A percentile compares a stretch with the other conserved stretches of the same genome.
phyloP scores from a whole-genome alignment of 2,113 vertebrate species.

The Eubucco bourcierii region DNA sequence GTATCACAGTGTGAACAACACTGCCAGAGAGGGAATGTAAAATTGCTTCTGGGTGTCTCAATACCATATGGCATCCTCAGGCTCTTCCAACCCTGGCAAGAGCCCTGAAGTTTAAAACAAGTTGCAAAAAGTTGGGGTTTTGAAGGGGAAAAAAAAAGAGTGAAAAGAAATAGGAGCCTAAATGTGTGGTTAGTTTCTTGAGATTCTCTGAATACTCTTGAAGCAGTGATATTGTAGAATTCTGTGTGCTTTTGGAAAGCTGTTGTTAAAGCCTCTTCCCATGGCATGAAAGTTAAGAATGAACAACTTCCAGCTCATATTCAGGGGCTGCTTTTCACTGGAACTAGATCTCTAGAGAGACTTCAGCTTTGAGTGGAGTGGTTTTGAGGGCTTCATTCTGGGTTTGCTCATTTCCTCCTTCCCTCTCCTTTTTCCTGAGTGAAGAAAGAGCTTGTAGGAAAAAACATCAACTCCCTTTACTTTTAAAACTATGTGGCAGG shows the following conservation, averaged over 20 bases:
- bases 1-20: neutral
- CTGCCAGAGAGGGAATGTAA: neutral
- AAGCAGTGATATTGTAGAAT: accelerated
- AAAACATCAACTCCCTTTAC: neutral
- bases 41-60: neutral
- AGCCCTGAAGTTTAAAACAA: neutral
- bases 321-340: neutral
- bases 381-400: neutral
- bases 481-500: neutral
- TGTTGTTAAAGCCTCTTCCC: neutral
- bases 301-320: neutral
- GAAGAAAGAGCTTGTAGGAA: neutral
- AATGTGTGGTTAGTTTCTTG: neutral
- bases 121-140: neutral
- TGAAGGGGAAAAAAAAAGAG: neutral
- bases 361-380: neutral
- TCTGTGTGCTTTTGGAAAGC: neutral
- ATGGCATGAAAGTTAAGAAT: neutral
- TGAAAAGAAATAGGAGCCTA: neutral
- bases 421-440: neutral
- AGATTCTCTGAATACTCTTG: neutral
- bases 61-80: accelerated
- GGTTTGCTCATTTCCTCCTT: neutral
- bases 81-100: neutral
- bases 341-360: neutral